Evolutionary conservation across 2,113 vertebrate species (phyloP).

Genomic region (Octodon degus): DNA sequence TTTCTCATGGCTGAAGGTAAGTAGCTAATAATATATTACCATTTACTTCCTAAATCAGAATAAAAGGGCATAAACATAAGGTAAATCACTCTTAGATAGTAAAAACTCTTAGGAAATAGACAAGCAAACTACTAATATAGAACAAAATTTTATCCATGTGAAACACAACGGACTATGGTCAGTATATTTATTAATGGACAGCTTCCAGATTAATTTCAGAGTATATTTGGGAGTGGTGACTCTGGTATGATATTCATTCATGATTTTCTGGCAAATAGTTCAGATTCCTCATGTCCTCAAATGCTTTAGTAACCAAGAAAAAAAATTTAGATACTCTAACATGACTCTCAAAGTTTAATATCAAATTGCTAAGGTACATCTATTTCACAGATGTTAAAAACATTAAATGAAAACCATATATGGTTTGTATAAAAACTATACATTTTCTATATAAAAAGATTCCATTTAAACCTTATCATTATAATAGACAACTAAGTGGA

Average conservation of each 20-base stretch:
- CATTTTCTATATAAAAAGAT: not conserved
- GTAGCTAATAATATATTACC: not conserved
- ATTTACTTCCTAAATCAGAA: conserved; percentile 31
- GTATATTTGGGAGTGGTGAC: not conserved
- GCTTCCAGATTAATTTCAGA: not conserved
- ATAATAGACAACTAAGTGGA: not conserved
- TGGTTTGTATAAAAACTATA: not conserved
- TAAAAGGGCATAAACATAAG: conserved; percentile 47
- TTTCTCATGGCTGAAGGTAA: conserved; percentile 3
- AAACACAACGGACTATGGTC: not conserved
- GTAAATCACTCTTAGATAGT: not conserved
- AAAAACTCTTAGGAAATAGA: conserved; percentile 37
- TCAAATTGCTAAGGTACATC: not conserved
- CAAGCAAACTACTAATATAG: not conserved
- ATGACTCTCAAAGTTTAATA: conserved; percentile 30
- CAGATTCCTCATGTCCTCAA: conserved; percentile 41
- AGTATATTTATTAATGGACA: not conserved
- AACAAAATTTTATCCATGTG: not conserved
- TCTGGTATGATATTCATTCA: not conserved
- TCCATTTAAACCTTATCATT: not conserved
- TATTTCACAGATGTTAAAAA: not conserved
- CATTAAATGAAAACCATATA: not conserved
- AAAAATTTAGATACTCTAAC: not conserved
- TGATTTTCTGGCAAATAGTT: not conserved
- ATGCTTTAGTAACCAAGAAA: not conserved